Base-by-base conservation (phyloP, 2,888 invertebrate species). In the Frankliniella intonsa region DNA sequence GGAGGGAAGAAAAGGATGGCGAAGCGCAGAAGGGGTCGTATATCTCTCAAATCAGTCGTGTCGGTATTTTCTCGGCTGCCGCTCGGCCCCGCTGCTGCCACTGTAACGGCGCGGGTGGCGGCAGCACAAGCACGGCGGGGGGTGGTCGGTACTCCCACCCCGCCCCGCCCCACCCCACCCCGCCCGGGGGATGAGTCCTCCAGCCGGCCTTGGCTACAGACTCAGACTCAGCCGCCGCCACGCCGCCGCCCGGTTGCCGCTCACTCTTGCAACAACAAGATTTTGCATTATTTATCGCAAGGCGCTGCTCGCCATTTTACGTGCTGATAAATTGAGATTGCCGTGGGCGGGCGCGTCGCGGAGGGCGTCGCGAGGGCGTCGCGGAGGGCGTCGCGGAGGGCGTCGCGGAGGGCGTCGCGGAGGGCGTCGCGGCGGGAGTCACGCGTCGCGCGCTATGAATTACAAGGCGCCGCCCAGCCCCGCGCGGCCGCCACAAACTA, bases 31-130 rank as follows among this genome's bases (percentile, higher is more conserved):
- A 17, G 8, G 69, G 12, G 69, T 76, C 69, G 25, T 76, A 76
- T 76, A 76, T 76, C 69, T 76, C 69, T 25, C 69, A 76, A 76
- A 76, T 76, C 69, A 76, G 22, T 25, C 69, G 25, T 0, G 69
- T 76, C 69, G 69, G 69, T 76, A 76, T 76, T 76, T 76, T 76
- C 69, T 9, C 12, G 22, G 69, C 12, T 25, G 69, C 22, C 69
- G 69, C 22, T n/a, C 5, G 69, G 25, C 25, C 5, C 69, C 69
- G 22, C 69, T n/a, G 69, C 62, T 62, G 7, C n/a, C 62, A n/a
- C n/a, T 19, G n/a, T 62, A 62, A 62, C 69, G 22, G 22, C 69
- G 69, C 69, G 69, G 10, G 11, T 10, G 55, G 17, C 17, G 14
- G 17, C 14, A 19, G 17, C 55, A 12, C 55, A 10, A 22, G 12